A percentile compares a stretch with the other conserved stretches of the same genome.
Evolutionary conservation across 2,888 invertebrate genomes (phyloP).

Genomic region (Argyresthia albistria): DNA sequence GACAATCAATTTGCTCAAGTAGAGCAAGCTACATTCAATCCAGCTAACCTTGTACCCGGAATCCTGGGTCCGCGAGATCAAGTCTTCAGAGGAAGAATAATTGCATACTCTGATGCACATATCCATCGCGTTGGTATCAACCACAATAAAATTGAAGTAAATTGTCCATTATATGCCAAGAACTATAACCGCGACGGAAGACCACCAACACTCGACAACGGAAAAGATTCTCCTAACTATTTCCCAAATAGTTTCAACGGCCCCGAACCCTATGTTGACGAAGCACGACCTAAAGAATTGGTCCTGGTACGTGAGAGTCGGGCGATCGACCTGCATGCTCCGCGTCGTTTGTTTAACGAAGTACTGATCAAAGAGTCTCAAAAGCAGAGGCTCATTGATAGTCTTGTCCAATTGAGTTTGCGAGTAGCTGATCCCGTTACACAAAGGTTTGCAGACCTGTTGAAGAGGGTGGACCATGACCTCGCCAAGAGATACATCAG

Average conservation of each 20-base stretch:
- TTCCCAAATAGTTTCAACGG: neutral
- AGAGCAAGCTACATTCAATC: slow-evolving; percentile 6
- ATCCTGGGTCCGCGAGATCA: slow-evolving; percentile 4
- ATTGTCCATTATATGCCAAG: neutral
- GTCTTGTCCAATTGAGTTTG: neutral
- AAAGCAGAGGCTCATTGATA: neutral
- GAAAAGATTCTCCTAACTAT: neutral
- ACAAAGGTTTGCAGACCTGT: neutral
- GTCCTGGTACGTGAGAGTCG: neutral
- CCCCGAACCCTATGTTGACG: neutral
- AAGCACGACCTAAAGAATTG: neutral
- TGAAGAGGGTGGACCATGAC: neutral
- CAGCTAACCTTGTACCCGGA: slow-evolving; percentile 6
- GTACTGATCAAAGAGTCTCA: slow-evolving; percentile 51
- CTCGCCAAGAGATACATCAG: neutral
- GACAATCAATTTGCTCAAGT: slow-evolving; percentile 6
- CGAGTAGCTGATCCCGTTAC: neutral
- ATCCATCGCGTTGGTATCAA: neutral
- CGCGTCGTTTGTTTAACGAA: slow-evolving; percentile 37
- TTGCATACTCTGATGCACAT: neutral
- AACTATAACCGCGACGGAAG: neutral
- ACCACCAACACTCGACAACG: neutral
- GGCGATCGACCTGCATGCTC: neutral
- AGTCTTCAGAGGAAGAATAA: too few species aligned
- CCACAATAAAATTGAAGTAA: neutral